Conservation (phyloP, 2,888 invertebrate species). For the Pseudeuparius sepicola region DNA sequence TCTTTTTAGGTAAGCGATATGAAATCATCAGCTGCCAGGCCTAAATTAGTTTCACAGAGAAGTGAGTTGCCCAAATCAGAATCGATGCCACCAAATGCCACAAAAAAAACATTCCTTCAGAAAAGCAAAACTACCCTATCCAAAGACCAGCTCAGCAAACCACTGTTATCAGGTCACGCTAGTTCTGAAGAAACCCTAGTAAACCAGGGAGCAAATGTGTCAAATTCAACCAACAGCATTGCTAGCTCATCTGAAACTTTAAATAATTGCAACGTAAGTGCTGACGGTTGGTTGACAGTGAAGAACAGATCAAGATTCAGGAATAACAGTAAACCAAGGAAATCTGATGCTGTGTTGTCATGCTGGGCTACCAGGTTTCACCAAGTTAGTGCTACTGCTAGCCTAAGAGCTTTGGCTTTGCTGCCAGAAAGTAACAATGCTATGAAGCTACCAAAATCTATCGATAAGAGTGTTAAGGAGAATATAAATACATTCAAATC, state of each 20-base stretch:
- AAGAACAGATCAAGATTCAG: slow-evolving; percentile 57
- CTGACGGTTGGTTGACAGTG: slow-evolving; percentile 85
- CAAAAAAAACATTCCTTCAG: slow-evolving; percentile 18
- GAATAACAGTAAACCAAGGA: slow-evolving; percentile 40
- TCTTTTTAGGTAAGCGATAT: slow-evolving; percentile 16
- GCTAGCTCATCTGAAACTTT: slow-evolving; percentile 51
- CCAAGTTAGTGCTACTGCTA: slow-evolving; percentile 74
- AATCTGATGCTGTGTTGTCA: slow-evolving; percentile 37
- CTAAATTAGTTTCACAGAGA: not conserved
- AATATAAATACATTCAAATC: slow-evolving; percentile 36
- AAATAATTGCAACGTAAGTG: slow-evolving; percentile 42
- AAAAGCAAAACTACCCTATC: slow-evolving; percentile 30
- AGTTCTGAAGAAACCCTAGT: slow-evolving; percentile 38
- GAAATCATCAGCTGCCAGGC: slow-evolving; percentile 8
- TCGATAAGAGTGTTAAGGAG: slow-evolving; percentile 36
- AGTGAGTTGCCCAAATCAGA: slow-evolving; percentile 1
- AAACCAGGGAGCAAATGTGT: slow-evolving; percentile 30
- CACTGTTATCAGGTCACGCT: slow-evolving; percentile 25
- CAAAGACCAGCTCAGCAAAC: slow-evolving; percentile 24
- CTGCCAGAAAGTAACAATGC: slow-evolving; percentile 33
- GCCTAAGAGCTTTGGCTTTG: slow-evolving; percentile 60
- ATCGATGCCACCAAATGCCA: not conserved
- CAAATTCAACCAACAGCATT: slow-evolving; percentile 34
- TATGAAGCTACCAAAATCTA: slow-evolving; percentile 26
- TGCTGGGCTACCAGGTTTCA: slow-evolving; percentile 69